Evolutionary conservation across 2,888 invertebrate species (phyloP), one percentile per base, ranked within the genome.

Genomic region (Meta bourneti): DNA sequence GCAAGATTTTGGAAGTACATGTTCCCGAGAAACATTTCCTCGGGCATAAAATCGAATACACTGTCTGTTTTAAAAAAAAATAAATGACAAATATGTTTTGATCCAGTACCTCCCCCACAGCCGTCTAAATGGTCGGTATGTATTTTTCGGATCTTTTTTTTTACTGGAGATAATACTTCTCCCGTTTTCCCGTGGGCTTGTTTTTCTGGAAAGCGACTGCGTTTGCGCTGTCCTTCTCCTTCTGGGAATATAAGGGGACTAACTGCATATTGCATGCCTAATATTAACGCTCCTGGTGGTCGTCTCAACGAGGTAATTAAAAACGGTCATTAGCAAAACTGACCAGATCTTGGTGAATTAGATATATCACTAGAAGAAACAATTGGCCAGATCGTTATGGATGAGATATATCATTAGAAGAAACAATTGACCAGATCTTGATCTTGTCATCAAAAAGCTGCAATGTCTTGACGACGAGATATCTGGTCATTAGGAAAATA

Each of bases 11-110:
- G 34, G 34, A 71, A 19, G 19, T 48, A 52, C 82, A 71, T 82
- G 70, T 69, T 49, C 19, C 52, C 34, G 80, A 16, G 20, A 48
- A 61, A 80, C 51, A 82, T 69, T 52, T 84, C 74, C 75, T n/a
- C 11, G 9, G 9, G 74, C 20, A 84, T 61, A 75, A 48, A 84
- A 61, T 61, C 61, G 61, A 61, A 84, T 49, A 6, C 51, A 49
- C 61, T 82, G n/a, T 71, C 75, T 75, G 74, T 74, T 84, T 79
- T 48, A 48, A 34, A 84, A 34, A 34, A 61, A 61, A 84, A 84
- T 74, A 75, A 5, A 84, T 84, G 84, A 84, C 75, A 84, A 84
- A 84, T 84, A 75, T 74, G 74, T 84, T 84, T 84, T 54, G 84
- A 84, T 61, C 34, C 75, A n/a, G 20, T 34, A 19, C 16, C 48